Base-by-base conservation (phyloP, 2,888 invertebrate species). In the Troides helena region DNA sequence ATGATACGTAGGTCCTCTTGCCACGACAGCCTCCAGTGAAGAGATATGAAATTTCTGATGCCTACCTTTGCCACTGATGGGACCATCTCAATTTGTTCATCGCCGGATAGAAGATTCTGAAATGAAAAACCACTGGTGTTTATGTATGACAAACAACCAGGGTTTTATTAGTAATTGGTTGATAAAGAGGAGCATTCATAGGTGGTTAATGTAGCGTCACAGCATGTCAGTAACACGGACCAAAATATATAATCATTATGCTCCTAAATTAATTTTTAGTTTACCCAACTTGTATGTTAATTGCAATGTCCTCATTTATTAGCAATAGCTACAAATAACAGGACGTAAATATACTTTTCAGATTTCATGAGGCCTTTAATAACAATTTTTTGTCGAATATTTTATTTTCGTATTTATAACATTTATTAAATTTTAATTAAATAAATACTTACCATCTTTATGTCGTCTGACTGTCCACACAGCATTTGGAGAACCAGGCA, bases 401-500 rank as follows among this genome's bases (percentile, higher is more conserved):
- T 21, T 21, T 21, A 21, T 21, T 21, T 21, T 21, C 21, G 21
- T 0, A 39, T 39, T 39, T 10, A 39, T 39, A 39, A 39, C 39
- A 39, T 12, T 14, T 3, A 46, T 46, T 53, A 53, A 53, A 53
- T 1, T n/a, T 53, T 18, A n/a, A 18, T 50, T 50, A 14, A 50
- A 50, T 14, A 50, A 50, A 50, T 71, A 94, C 96, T 96, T 92
- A 99, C 99, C 99, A 93, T 99, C 99, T 84, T 97, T 95, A 86
- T 98, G 95, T 80, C 97, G 95, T 85, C 98, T 98, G 25, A 99
- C 99, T 46, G 99, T 99, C 99, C 99, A 99, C 2, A 99, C 99
- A 79, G 99, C 99, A 93, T 99, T 99, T 2, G 99, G 99, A 83
- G 98, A 99, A 83, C 99, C 99, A n/a, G 99, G 99, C 76, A 99